Base-by-base conservation (phyloP, 92 coral and sea anemone species). In the Pocillopora grandis region DNA sequence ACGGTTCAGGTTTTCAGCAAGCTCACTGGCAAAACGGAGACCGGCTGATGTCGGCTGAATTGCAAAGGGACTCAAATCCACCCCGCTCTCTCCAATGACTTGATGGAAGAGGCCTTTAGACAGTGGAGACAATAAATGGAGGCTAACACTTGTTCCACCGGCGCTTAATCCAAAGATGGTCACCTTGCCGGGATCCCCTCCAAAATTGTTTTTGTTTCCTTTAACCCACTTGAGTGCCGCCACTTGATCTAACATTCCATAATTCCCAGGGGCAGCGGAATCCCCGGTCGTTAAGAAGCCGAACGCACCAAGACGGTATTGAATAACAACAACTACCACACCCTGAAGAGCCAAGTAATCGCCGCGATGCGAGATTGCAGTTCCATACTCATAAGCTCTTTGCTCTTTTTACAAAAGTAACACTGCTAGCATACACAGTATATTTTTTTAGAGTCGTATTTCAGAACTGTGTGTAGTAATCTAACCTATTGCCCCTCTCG, bases 211-310 rank as follows among this genome's bases (percentile, higher is more conserved):
- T 70, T 91, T 91, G 76, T 89, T 94, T 18, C 78, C 86, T 23
- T 89, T 80, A 60, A 89, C 83, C 95, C 95, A 94, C 81, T 83
- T 89, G 17, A 94, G 88, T 2, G 94, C 95, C 15, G 81, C 89
- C 49, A 94, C 88, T 74, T 94, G 98, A 83, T 94, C 95, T 76
- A 94, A 81, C 98, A 94, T 94, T 58, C 98, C 98, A 66, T 83
- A 86, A 67, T 85, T 89, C 12, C 92, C 92, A 31, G 87, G 84
- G 12, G 92, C 84, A 19, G 85, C 85, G 2, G 87, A 80, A 73
- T 81, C 87, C n/a, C 89, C 92, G 33, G 90, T 89, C 12, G 90
- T 85, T 12, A 86, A 57, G 60, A 89, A 89, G 3, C 92, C 92
- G 56, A 89, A 89, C 0, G 90, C 84, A 49, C 87, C 88, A 58